Percentiles rank a stretch among this genome's conserved stretches.
These are phyloP conservation scores for Todiramphus chloris DNA, from an alignment of 2,113 vertebrate genomes.

Conservation along the genomic window DNA sequence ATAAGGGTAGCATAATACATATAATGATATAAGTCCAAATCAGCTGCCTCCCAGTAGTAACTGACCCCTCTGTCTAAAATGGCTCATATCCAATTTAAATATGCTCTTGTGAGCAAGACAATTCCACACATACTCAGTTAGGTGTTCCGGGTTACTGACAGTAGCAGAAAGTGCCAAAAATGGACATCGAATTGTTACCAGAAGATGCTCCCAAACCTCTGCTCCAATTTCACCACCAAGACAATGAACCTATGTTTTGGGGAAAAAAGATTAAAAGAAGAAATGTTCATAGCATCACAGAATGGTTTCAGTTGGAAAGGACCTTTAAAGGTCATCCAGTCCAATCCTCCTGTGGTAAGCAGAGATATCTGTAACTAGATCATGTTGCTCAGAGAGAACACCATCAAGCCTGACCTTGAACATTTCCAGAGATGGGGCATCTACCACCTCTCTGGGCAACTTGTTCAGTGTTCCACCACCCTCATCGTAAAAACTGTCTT, in stretches of 20 bases:
- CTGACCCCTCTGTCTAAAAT: background rate
- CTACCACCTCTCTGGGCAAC: too few species aligned
- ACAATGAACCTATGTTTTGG: constrained; percentile 60
- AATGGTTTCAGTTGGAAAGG: too few species aligned
- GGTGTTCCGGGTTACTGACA: constrained; percentile 72
- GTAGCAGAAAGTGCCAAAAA: constrained; percentile 79
- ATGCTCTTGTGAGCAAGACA: background rate
- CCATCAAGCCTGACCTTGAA: too few species aligned
- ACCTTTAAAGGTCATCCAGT: too few species aligned
- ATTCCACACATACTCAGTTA: constrained; percentile 64
- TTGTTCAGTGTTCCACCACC: too few species aligned
- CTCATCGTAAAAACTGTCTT: too few species aligned
- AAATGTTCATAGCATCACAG: background rate
- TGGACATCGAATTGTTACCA: constrained; percentile 75
- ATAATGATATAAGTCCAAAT: background rate
- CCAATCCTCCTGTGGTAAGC: too few species aligned
- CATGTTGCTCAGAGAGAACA: too few species aligned
- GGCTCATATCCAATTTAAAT: background rate
- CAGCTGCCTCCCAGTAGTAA: background rate
- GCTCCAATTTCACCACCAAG: constrained; percentile 74
- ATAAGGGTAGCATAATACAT: background rate
- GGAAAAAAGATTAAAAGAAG: background rate
- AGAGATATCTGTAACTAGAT: too few species aligned
- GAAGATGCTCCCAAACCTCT: constrained; percentile 77
- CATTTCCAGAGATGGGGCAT: too few species aligned